Conservation (phyloP, 2,797 vertebrate species). For the Babyrousa celebensis region DNA sequence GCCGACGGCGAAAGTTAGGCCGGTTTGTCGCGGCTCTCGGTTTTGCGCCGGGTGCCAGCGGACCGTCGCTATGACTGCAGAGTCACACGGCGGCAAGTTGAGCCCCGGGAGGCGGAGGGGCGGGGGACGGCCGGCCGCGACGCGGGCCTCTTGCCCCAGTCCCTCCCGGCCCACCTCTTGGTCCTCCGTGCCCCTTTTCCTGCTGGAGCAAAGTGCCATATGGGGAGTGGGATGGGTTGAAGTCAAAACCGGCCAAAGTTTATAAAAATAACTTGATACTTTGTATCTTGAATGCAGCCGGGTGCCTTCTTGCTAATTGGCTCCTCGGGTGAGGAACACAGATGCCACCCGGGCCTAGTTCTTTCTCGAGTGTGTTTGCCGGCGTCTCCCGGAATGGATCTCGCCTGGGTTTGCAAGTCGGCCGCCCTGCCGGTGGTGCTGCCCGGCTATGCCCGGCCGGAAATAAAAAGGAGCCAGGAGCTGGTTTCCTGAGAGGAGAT, state of each 20-base stretch:
- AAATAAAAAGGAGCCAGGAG: conserved; percentile 46
- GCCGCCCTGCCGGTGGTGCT: neutral
- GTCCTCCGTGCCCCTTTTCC: neutral
- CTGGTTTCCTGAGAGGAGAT: conserved; percentile 7
- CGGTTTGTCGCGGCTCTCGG: conserved; percentile 61
- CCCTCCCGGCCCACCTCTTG: neutral
- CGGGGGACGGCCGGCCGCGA: conserved; percentile 10
- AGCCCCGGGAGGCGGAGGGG: conserved; percentile 40
- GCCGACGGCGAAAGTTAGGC: conserved; percentile 50
- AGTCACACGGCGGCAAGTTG: conserved; percentile 74
- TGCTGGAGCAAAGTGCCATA: neutral
- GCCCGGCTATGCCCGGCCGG: neutral
- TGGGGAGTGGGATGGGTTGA: neutral
- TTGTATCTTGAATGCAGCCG: neutral
- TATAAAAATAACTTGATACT: conserved; percentile 57
- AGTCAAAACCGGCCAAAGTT: conserved; percentile 69
- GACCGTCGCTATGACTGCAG: conserved; percentile 62
- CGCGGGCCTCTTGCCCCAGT: neutral
- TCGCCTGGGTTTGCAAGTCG: neutral
- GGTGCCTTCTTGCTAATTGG: neutral
- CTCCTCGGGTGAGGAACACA: conserved; percentile 27
- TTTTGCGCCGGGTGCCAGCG: conserved; percentile 35
- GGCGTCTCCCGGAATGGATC: neutral
- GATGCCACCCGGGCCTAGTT: neutral
- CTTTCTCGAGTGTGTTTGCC: neutral